phyloP scores from a whole-genome alignment of 1,140 invertebrate species.

The Thaumatotibia leucotreta region DNA sequence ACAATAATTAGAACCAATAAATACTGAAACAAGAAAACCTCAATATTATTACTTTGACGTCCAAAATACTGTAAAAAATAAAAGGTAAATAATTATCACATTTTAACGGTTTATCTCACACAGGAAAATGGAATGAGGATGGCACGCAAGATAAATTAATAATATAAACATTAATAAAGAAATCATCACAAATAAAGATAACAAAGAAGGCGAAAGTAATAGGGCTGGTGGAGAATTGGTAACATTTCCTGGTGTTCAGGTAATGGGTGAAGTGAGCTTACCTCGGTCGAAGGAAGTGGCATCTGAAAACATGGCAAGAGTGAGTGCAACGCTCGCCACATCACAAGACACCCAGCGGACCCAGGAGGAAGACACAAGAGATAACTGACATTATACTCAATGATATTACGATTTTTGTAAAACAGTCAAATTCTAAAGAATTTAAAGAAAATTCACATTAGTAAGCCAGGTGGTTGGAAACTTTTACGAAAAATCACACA shows the following conservation, averaged over 20 bases:
- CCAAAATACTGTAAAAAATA: constrained; percentile 4
- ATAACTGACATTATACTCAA: not conserved
- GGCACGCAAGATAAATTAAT: not conserved
- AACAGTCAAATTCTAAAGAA: too few species aligned
- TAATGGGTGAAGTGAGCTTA: constrained; percentile 51
- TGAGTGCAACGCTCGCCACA: constrained; percentile 40
- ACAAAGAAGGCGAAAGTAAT: constrained; percentile 2
- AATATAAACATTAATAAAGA: not conserved
- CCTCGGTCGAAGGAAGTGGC: constrained; percentile 59
- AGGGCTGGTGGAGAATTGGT: constrained; percentile 43
- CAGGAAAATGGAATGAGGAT: constrained; percentile 13
- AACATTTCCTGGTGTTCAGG: constrained; percentile 56
- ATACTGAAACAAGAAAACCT: constrained; percentile 4
- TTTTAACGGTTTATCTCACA: not conserved
- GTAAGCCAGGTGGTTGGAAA: too few species aligned
- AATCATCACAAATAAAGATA: not conserved
- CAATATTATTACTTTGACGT: not conserved
- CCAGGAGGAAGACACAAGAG: not conserved
- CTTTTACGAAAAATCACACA: too few species aligned
- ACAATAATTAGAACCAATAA: not conserved
- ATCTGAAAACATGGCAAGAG: constrained; percentile 65
- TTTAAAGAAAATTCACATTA: too few species aligned
- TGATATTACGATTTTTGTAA: not conserved
- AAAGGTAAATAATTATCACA: not conserved
- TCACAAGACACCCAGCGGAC: not conserved